Percentiles rank a stretch among this genome's conserved stretches.
Conservation (phyloP, 2,797 vertebrate species). For the Threskiornis aethiopicus region DNA sequence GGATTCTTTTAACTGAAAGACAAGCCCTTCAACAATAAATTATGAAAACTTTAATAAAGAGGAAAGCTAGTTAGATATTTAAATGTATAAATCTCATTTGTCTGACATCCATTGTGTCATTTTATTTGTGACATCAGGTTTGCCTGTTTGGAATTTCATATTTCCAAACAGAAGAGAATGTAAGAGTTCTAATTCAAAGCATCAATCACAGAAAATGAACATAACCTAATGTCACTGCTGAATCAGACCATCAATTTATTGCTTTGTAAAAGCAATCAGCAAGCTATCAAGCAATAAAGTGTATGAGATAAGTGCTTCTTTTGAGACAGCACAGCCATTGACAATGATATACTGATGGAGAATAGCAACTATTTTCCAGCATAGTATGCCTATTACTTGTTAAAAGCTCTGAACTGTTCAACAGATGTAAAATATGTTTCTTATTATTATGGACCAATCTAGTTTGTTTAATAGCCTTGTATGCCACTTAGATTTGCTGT, state of each 20-base stretch:
- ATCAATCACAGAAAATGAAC: conserved; percentile 79
- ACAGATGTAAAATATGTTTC: conserved; percentile 79
- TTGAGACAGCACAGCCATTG: conserved; percentile 68
- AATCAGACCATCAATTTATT: conserved; percentile 82
- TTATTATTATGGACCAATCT: conserved; percentile 75
- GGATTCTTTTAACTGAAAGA: conserved; percentile 30
- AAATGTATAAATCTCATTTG: conserved; percentile 38
- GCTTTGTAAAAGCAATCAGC: conserved; percentile 83
- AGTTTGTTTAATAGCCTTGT: conserved; percentile 73
- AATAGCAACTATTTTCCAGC: conserved; percentile 55
- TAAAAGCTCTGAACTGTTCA: conserved; percentile 72
- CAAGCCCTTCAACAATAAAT: conserved; percentile 40
- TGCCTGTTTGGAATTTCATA: conserved; percentile 66
- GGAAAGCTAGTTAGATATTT: conserved; percentile 38
- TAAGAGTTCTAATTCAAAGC: conserved; percentile 71
- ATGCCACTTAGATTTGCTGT: conserved; percentile 58
- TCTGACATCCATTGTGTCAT: neutral
- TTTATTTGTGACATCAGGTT: conserved; percentile 61
- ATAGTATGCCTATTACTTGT: conserved; percentile 66
- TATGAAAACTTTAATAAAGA: conserved; percentile 61
- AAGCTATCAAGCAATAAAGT: conserved; percentile 81
- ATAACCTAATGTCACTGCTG: conserved; percentile 78
- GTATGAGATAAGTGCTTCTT: conserved; percentile 78
- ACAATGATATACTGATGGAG: conserved; percentile 74
- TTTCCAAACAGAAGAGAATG: conserved; percentile 51